A percentile compares a stretch with the other conserved stretches of the same genome.
Evolutionary conservation across 2,888 invertebrate species (phyloP).

Genomic region (Meliscaeva auricollis): DNA sequence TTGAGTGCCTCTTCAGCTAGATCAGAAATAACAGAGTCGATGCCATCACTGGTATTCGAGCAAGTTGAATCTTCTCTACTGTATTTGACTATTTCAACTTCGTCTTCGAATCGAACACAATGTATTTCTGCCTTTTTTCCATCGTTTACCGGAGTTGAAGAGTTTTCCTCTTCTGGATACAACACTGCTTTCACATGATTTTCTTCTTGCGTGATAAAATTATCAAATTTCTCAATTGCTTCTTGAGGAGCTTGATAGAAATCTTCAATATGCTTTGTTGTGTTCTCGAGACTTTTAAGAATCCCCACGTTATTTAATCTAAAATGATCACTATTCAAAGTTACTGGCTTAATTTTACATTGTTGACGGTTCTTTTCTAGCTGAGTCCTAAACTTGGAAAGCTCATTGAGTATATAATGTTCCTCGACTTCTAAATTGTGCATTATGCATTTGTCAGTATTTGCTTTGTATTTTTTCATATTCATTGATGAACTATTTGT

Average conservation of each 20-base stretch:
- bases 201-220: conserved; percentile 65
- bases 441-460: conserved; percentile 79
- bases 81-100: conserved; percentile 77
- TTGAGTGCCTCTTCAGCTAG: conserved; percentile 81
- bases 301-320: conserved; percentile 79
- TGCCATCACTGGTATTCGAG: conserved; percentile 82
- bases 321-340: conserved; percentile 73
- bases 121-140: conserved; percentile 20
- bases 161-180: not conserved
- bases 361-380: conserved; percentile 79
- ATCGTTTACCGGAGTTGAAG: not conserved
- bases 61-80: conserved; percentile 79
- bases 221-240: conserved; percentile 78
- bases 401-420: conserved; percentile 81
- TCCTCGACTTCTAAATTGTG: conserved; percentile 82
- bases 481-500: conserved; percentile 68
- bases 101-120: conserved; percentile 80
- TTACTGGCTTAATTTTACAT: conserved; percentile 64
- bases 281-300: conserved; percentile 80
- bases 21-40: conserved; percentile 82
- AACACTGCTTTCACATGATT: not conserved
- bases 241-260: conserved; percentile 81
- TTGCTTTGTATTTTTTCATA: conserved; percentile 74
- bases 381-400: conserved; percentile 82
- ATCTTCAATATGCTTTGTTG: conserved; percentile 80